Conservation (phyloP, 2,113 vertebrate species). For the Chloroceryle aenea region DNA sequence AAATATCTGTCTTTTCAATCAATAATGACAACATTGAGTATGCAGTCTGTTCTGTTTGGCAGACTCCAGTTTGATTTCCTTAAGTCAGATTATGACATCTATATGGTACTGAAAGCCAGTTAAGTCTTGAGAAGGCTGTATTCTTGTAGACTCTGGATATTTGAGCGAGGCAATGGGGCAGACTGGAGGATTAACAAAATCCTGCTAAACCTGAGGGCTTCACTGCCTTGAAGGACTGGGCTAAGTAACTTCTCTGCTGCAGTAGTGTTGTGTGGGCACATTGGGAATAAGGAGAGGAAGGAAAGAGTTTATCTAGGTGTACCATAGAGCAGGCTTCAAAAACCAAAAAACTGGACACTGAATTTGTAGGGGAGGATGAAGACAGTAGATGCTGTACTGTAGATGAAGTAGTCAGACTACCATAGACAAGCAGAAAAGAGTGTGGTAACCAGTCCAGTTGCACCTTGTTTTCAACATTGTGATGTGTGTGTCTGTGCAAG, state of each 20-base stretch:
- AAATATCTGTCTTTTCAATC: neutral
- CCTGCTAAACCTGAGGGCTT: neutral
- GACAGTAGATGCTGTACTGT: neutral
- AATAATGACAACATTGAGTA: neutral
- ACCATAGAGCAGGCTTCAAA: neutral
- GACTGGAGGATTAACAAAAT: neutral
- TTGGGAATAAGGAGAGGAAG: neutral
- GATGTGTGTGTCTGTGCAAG: neutral
- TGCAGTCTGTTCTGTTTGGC: neutral
- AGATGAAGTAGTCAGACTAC: neutral
- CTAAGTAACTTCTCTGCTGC: neutral
- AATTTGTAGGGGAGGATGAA: neutral
- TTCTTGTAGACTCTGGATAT: neutral
- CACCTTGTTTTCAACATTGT: neutral
- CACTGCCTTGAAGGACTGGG: neutral
- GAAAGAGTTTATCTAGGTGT: neutral
- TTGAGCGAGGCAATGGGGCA: neutral
- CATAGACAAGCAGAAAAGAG: neutral
- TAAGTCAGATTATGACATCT: neutral
- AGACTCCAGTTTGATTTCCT: neutral
- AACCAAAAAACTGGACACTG: neutral
- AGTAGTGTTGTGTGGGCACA: neutral
- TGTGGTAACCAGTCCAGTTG: neutral
- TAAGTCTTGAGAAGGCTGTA: neutral
- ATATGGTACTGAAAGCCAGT: neutral